Base-by-base conservation (phyloP, 2,888 invertebrate genomes). In the Cheilosia pagana region DNA sequence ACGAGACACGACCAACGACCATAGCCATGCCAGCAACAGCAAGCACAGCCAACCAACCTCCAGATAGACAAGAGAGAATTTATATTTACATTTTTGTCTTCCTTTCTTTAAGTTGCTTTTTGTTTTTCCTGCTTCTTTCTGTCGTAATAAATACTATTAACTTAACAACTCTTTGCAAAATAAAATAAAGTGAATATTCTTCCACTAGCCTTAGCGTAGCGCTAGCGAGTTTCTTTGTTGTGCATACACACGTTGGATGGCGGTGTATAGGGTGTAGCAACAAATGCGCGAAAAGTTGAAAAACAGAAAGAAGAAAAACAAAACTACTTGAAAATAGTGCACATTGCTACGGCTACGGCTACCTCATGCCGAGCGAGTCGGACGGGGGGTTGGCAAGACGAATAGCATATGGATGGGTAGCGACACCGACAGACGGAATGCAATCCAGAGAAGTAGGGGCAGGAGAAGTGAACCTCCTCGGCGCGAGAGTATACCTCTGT, bases 311-410 rank as follows among this genome's bases (percentile, higher is more conserved):
- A 67, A n/a, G 28, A 28, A 8, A 25, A 25, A 25, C 70, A 81
- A 60, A 67, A 79, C 72, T 72, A 63, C 62, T 70, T 77, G 60
- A 57, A 82, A 83, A 68, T 78, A 83, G 78, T 83, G 77, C 77
- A 77, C 63, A 74, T 45, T 55, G 74, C 55, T n/a, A n/a, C n/a
- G n/a, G n/a, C n/a, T n/a, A n/a, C n/a, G n/a, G n/a, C n/a, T 62
- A 72, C 67, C 82, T 77, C 77, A 82, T 82, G 76, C 77, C 23
- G 70, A 62, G 65, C 45, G 16, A 21, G 21, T 43, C 31, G 65
- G 77, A 39, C 16, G 55, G 71, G 53, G 48, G 55, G 52, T 28
- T 62, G 45, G 16, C 14, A 53, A 67, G 60, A 76, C 62, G 41
- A 59, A 70, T 55, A 74, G 53, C 59, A 75, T 75, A 63, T 81